These are phyloP conservation scores for Mormyrops boulengeri DNA, from an alignment of 2,797 vertebrate genomes.

Conservation along the genomic window DNA sequence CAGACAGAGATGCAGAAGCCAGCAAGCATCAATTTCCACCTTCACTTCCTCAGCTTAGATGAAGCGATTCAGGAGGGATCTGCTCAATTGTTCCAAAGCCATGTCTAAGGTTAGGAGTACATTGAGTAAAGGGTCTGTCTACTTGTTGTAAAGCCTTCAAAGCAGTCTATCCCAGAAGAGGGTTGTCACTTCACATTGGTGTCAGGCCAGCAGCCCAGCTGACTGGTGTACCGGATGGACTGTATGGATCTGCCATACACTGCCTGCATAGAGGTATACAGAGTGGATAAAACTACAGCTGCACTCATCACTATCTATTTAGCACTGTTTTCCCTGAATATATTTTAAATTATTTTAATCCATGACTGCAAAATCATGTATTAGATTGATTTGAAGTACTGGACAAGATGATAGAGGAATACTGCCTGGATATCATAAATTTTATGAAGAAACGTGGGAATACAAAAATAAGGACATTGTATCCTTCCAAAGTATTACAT, in stretches of 20 bases:
- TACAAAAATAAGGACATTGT: not conserved
- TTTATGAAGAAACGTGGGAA: not conserved
- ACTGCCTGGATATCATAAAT: not conserved
- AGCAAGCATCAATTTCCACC: not conserved
- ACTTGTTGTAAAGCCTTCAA: not conserved
- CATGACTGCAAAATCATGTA: not conserved
- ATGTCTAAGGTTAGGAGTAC: not conserved
- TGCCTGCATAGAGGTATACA: not conserved
- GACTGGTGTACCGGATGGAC: not conserved
- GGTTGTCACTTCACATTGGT: not conserved
- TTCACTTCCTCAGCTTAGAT: not conserved
- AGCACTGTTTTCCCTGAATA: not conserved
- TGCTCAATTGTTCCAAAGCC: not conserved
- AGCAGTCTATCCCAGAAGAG: not conserved
- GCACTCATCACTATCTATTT: not conserved
- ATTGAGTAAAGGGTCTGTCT: not conserved
- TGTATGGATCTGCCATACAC: not conserved
- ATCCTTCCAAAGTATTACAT: not conserved
- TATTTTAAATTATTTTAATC: not conserved
- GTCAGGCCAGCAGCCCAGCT: not conserved
- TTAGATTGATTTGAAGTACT: not conserved
- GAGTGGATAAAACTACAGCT: not conserved
- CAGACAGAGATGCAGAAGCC: not conserved
- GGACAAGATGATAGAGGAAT: not conserved
- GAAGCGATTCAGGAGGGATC: not conserved